These are phyloP conservation scores for Crossocerus cetratus DNA, from an alignment of 2,888 invertebrate species.

Conservation along the genomic window DNA sequence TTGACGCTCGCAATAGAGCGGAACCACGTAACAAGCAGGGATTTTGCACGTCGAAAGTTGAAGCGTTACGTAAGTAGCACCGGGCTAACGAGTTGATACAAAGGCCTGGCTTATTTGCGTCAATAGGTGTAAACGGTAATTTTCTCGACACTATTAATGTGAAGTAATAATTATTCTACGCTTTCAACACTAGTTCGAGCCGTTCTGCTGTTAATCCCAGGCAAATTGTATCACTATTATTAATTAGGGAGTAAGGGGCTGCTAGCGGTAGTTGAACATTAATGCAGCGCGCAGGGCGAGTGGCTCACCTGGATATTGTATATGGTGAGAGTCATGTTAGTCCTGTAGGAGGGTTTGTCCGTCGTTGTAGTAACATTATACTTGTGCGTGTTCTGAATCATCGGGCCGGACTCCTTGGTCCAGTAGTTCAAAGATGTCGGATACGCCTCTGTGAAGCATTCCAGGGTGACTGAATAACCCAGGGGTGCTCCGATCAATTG, in stretches of 20 bases:
- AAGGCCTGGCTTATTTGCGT: too few species aligned
- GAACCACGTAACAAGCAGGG: background rate
- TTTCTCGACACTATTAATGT: too few species aligned
- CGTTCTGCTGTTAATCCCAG: too few species aligned
- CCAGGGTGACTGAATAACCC: constrained; percentile 89
- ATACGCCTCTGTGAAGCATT: constrained; percentile 94
- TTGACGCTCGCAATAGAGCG: background rate
- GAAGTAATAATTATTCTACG: too few species aligned
- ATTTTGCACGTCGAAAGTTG: too few species aligned
- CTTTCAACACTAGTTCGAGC: too few species aligned
- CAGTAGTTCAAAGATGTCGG: constrained; percentile 94
- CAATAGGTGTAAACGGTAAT: too few species aligned
- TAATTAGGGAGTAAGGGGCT: too few species aligned
- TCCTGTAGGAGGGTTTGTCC: constrained; percentile 89
- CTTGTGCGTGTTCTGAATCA: constrained; percentile 91
- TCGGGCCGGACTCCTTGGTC: constrained; percentile 91
- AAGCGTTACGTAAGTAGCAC: too few species aligned
- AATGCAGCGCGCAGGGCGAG: background rate
- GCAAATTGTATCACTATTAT: too few species aligned
- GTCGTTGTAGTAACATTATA: constrained; percentile 81
- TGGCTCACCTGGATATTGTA: constrained; percentile 80
- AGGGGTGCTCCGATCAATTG: constrained; percentile 92
- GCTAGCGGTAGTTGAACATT: background rate
- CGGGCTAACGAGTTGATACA: too few species aligned
- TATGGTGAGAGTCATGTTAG: constrained; percentile 91